Evolutionary conservation across 2,113 vertebrate genomes (phyloP).

Genomic region (Megatriorchis doriae): DNA sequence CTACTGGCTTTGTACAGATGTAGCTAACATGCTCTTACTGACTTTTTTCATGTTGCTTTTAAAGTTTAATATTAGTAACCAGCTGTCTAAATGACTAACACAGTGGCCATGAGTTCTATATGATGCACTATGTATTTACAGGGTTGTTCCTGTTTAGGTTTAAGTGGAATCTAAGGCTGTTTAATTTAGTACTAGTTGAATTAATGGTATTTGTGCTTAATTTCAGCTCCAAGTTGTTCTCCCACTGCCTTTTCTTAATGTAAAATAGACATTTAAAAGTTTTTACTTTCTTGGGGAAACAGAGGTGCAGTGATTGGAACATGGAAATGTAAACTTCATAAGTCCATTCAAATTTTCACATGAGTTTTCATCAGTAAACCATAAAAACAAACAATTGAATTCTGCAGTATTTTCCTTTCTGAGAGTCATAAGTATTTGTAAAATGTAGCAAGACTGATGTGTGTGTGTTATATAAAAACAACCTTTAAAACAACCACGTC

Average conservation of each 20-base stretch:
- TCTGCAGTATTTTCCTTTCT: neutral
- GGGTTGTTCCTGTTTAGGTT: neutral
- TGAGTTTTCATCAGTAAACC: neutral
- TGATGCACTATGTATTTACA: neutral
- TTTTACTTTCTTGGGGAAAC: neutral
- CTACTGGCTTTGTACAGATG: neutral
- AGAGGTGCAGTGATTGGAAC: neutral
- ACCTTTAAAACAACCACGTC: neutral
- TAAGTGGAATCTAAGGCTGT: neutral
- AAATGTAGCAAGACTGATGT: neutral
- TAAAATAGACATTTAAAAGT: neutral
- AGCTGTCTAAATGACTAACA: slow-evolving; percentile 44
- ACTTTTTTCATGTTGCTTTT: neutral
- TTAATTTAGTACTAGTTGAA: neutral
- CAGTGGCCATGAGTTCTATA: slow-evolving; percentile 1
- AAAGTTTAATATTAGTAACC: slow-evolving; percentile 39
- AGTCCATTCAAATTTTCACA: neutral
- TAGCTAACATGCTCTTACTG: neutral
- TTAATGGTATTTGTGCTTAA: neutral
- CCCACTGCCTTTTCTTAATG: neutral
- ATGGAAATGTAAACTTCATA: neutral
- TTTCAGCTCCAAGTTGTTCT: neutral
- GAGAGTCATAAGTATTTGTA: neutral
- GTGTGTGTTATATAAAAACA: neutral
- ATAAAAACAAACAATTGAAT: neutral